Conservation (phyloP, 1,140 invertebrate genomes). For the Drosophila burlai region DNA sequence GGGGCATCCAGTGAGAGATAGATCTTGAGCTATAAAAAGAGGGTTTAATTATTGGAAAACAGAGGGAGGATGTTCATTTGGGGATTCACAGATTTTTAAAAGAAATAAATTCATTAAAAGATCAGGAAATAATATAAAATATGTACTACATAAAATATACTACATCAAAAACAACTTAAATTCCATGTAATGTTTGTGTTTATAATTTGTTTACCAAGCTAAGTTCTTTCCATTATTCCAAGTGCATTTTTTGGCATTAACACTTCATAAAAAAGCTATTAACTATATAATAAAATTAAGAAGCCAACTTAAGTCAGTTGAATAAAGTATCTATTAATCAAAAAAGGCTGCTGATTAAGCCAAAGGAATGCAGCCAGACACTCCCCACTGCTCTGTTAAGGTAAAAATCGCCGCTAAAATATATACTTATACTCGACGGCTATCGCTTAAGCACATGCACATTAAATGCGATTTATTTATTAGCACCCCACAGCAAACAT, state of each 20-base stretch:
- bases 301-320: slow-evolving; percentile 1
- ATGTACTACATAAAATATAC: not conserved
- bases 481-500: slow-evolving; percentile 69
- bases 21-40: slow-evolving; percentile 11
- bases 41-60: not conserved
- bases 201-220: not conserved
- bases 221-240: not conserved
- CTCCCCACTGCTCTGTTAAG: not conserved
- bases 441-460: slow-evolving; percentile 46
- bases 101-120: not conserved
- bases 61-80: not conserved
- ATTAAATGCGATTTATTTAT: slow-evolving; percentile 79
- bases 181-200: not conserved
- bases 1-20: not conserved
- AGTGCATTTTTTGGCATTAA: not conserved
- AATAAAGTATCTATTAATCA: slow-evolving; percentile 36
- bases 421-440: slow-evolving; percentile 8
- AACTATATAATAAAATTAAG: not conserved
- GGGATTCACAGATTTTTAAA: not conserved
- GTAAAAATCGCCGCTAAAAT: not conserved
- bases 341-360: not conserved
- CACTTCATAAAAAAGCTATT: not conserved
- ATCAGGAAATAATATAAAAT: not conserved
- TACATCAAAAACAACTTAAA: not conserved
- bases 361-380: not conserved